These are phyloP conservation scores for Aricia agestis DNA, from an alignment of 1,140 invertebrate genomes.

Conservation along the genomic window DNA sequence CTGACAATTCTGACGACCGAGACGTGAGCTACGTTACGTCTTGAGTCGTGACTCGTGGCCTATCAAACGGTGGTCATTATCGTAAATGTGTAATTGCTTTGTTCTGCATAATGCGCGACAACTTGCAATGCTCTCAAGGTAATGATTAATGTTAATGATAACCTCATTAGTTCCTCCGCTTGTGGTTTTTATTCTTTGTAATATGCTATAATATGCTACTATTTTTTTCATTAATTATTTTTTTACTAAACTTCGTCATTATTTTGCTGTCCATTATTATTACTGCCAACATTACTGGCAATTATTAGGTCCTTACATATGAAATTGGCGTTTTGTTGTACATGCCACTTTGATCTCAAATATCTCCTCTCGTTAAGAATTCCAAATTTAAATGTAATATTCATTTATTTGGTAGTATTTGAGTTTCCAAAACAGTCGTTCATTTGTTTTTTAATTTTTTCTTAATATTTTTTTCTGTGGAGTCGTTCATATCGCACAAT, in stretches of 20 bases:
- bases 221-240: too few relatives aligned
- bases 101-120: not conserved
- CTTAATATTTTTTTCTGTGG: too few relatives aligned
- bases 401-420: too few relatives aligned
- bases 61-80: conserved; percentile 1
- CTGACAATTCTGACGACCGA: not conserved
- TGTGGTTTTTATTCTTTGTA: not conserved
- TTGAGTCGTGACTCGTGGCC: not conserved
- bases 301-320: too few relatives aligned
- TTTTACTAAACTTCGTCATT: not conserved
- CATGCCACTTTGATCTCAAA: too few relatives aligned
- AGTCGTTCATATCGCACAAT: too few relatives aligned
- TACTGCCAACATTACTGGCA: not conserved
- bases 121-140: not conserved
- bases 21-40: not conserved
- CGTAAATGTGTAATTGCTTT: conserved; percentile 1
- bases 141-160: not conserved
- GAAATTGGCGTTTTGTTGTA: too few relatives aligned
- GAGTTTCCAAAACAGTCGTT: too few relatives aligned
- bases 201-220: not conserved
- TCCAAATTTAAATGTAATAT: too few relatives aligned
- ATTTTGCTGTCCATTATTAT: not conserved
- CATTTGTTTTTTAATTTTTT: too few relatives aligned
- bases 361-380: too few relatives aligned
- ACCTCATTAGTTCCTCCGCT: not conserved